Evolutionary conservation across 2,888 invertebrate species (phyloP).

Genomic region (Notodonta ziczac): DNA sequence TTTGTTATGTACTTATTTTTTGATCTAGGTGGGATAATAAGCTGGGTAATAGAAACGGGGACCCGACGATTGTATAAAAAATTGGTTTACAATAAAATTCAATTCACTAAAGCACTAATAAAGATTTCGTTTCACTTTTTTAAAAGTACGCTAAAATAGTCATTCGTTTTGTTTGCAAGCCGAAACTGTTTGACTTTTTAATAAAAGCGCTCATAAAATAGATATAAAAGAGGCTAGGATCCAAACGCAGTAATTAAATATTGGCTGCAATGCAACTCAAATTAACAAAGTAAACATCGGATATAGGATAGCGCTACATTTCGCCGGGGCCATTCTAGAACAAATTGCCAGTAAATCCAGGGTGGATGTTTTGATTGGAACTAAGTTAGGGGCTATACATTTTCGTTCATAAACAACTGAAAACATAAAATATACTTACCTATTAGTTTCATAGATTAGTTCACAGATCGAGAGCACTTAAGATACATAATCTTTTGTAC

Average conservation of each 20-base stretch:
- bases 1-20: no score
- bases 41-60: no score
- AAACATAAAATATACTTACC: conserved; percentile 21
- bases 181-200: no score
- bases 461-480: conserved; percentile 2
- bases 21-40: no score
- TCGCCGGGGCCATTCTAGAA: conserved; percentile 17
- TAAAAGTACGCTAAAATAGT: no score
- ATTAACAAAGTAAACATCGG: conserved; percentile 15
- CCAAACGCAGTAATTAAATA: conserved; percentile 18
- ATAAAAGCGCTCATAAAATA: no score
- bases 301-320: no score
- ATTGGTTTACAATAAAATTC: no score
- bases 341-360: conserved; percentile 21
- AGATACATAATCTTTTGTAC: conserved; percentile 17
- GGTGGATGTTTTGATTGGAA: conserved; percentile 31
- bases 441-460: conserved; percentile 23
- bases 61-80: no score
- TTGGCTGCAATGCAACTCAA: conserved; percentile 29
- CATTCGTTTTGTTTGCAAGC: no score
- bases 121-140: no score
- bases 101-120: no score
- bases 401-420: conserved; percentile 29
- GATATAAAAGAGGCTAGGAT: conserved; percentile 4
- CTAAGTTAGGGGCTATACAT: conserved; percentile 23